Conservation (phyloP, 2,113 vertebrate species). For the Rhinoderma darwinii region DNA sequence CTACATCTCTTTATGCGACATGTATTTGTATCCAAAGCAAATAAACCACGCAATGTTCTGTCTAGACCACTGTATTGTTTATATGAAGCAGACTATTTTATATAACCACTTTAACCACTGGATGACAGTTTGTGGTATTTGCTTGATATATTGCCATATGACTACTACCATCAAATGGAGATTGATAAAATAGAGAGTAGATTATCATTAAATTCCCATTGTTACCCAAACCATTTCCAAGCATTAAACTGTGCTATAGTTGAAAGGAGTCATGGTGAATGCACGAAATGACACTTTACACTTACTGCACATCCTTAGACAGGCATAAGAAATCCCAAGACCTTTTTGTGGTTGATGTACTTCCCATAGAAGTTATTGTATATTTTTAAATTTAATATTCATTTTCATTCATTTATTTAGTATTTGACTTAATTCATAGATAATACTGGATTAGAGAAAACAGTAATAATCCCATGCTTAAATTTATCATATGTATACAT, state of each 20-base stretch:
- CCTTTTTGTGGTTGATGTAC: neutral
- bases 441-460: no score
- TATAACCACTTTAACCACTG: neutral
- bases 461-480: no score
- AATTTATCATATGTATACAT: no score
- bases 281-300: no score
- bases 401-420: no score
- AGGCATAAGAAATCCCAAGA: neutral
- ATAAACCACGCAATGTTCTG: conserved; percentile 5
- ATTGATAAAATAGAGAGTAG: neutral
- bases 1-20: conserved; percentile 32
- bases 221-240: neutral
- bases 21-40: conserved; percentile 24
- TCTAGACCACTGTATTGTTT: neutral
- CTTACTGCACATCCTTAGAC: neutral
- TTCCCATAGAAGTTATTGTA: neutral
- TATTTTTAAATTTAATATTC: neutral
- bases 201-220: neutral
- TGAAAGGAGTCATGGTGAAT: neutral
- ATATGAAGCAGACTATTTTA: neutral
- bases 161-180: neutral
- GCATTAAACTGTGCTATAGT: neutral
- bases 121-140: neutral
- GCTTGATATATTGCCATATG: neutral
- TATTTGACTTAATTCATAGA: no score